Evolutionary conservation across 2,797 vertebrate species (phyloP), one percentile per base, ranked within the genome.

Genomic region (Erethizon dorsatum): DNA sequence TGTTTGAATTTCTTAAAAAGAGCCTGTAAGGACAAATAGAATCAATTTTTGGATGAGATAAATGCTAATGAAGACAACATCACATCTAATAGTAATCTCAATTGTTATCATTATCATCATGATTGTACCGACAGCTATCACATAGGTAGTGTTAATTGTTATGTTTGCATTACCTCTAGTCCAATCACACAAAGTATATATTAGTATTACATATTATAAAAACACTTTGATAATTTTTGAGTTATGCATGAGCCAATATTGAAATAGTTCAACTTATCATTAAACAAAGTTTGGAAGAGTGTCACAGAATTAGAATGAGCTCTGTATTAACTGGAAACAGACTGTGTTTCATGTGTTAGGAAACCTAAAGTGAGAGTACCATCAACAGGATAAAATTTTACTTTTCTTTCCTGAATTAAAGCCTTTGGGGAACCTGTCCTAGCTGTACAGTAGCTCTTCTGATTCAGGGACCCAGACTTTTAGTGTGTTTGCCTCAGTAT

Each of bases 391-490:
- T 9, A 61, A 86, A 56, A 71, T 33, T 47, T 37, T 54, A 56
- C 45, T 91, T 86, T 69, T 61, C 47, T 95, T 9, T 94, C 22
- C n/a, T 85, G 45, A 90, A 85, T n/a, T 90, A 54, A 95, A 88
- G 22, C 65, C 14, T 20, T 77, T 50, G 7, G 31, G 8, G 24
- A 92, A 52, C 37, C 20, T 89, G 17, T 56, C 24, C 56, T 83
- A 95, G 77, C 88, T 69, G 54, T 54, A 28, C n/a, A 26, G 24
- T 45, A 63, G 24, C 0, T 75, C n/a, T 18, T 79, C 26, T 61
- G 24, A 45, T 80, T 78, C 31, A 13, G 33, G 4, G 5, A 79
- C 4, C 20, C 10, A 71, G 28, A 77, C 12, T 92, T 90, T 13
- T 54, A 61, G 11, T 37, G n/a, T 77, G 2, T 84, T 52, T 86